A percentile compares a stretch with the other conserved stretches of the same genome.
Conservation (phyloP, 2,888 invertebrate genomes). For the Imbricaverruca yamaguchii region DNA sequence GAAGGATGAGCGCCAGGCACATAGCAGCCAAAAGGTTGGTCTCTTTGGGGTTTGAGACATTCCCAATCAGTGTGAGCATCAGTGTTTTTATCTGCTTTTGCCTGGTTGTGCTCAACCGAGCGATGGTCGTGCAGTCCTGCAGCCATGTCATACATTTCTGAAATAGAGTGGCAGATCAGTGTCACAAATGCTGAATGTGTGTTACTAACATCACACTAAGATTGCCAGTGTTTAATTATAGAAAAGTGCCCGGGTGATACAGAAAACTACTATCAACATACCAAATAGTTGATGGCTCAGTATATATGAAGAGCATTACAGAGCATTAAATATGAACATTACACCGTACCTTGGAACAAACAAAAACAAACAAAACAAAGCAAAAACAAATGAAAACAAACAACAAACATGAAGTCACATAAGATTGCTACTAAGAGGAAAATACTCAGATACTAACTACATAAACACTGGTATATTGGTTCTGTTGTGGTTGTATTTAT, state of each 20-base stretch:
- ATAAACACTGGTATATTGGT: background rate
- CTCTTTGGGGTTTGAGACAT: background rate
- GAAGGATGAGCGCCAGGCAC: background rate
- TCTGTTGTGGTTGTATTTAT: background rate
- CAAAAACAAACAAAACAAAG: too few relatives aligned
- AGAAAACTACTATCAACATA: background rate
- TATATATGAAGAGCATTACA: too few relatives aligned
- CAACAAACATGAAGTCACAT: too few relatives aligned
- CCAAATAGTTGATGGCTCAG: background rate
- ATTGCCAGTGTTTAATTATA: background rate
- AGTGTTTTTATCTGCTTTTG: background rate
- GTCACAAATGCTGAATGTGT: background rate
- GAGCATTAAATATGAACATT: background rate
- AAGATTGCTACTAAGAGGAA: too few relatives aligned
- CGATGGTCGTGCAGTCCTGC: background rate
- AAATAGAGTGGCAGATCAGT: background rate
- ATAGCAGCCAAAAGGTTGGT: background rate
- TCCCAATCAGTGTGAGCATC: background rate
- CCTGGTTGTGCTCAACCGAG: background rate
- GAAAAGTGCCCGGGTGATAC: background rate
- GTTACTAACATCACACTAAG: background rate
- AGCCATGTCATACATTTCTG: conserved; percentile 4
- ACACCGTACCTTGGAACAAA: background rate
- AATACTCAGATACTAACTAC: too few relatives aligned
- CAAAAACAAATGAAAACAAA: too few relatives aligned